Base-by-base conservation (phyloP, 2,797 vertebrate genomes). In the Pseudopleuronectes americanus region DNA sequence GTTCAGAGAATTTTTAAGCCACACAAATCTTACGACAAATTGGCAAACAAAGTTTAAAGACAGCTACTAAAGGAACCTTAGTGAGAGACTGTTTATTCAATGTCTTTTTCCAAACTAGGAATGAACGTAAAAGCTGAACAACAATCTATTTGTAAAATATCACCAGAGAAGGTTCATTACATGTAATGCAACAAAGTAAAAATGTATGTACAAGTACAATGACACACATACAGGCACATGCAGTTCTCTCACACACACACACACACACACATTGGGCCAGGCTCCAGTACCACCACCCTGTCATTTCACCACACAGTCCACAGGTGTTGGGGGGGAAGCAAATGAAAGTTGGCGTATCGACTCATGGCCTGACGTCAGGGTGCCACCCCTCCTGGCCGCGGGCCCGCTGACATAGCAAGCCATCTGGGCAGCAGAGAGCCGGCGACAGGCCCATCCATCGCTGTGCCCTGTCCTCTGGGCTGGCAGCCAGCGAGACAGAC, bases 401-500 rank as follows among this genome's bases (percentile, higher is more conserved):
- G 68, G 85, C 80, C 85, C 58, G 59, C 78, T 85, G 88, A 88
- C 74, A 73, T 74, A 78, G 84, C 17, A 36, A 77, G 74, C 86
- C 93, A 85, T 92, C 93, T 90, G 91, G 87, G 83, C 84, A 56
- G 70, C 74, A 71, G 79, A 76, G 83, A 71, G 70, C 43, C 80
- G 13, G 71, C 60, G 83, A 83, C 87, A 81, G 74, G 77, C 80
- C 79, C 79, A 81, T 89, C 85, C 80, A 83, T 91, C 74, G 61
- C 67, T 2, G 57, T 21, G 72, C 61, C 80, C 84, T 84, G 80
- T 81, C 89, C 90, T 88, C 79, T 60, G 77, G 90, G 89, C 83
- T 64, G 1, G 26, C 48, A 67, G 87, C 90, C 90, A 91, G 86
- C 19, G 49, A 74, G 57, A 82, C 87, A 88, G 84, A 61, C 88